Evolutionary conservation across 2,888 invertebrate species (phyloP).

Genomic region (Chaetogeoica ovagalla): DNA sequence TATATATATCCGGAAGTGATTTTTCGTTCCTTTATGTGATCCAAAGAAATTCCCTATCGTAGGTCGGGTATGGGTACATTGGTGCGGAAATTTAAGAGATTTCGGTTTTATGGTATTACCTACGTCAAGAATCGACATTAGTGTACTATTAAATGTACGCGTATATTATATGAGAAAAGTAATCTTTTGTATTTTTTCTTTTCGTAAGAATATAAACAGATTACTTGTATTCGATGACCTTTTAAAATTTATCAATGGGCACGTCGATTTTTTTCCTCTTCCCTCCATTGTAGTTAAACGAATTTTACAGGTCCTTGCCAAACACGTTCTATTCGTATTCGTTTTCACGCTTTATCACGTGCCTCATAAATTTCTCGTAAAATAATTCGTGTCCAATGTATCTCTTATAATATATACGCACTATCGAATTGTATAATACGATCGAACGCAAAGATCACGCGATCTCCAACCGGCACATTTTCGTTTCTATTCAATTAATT

Average conservation of each 20-base stretch:
- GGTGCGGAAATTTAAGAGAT: too few relatives aligned
- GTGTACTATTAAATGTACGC: too few relatives aligned
- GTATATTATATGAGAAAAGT: too few relatives aligned
- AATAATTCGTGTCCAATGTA: background rate
- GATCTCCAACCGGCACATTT: background rate
- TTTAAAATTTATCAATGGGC: background rate
- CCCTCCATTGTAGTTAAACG: background rate
- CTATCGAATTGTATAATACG: slow-evolving; percentile 8
- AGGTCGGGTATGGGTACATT: too few relatives aligned
- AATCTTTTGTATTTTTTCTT: too few relatives aligned
- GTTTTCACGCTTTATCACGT: slow-evolving; percentile 16
- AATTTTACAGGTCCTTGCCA: background rate
- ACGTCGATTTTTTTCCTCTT: background rate
- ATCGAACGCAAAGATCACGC: slow-evolving; percentile 34
- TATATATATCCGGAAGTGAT: too few relatives aligned
- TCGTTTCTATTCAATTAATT: slow-evolving; percentile 40
- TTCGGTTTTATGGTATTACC: too few relatives aligned
- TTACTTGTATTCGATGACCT: too few relatives aligned
- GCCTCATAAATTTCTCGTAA: slow-evolving; percentile 12
- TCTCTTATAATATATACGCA: slow-evolving; percentile 1
- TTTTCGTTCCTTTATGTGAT: too few relatives aligned
- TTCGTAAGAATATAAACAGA: too few relatives aligned
- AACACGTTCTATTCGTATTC: slow-evolving; percentile 19
- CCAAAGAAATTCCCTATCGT: too few relatives aligned
- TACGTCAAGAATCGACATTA: too few relatives aligned